Conservation (phyloP, 2,888 invertebrate species). For the Lypha dubia region DNA sequence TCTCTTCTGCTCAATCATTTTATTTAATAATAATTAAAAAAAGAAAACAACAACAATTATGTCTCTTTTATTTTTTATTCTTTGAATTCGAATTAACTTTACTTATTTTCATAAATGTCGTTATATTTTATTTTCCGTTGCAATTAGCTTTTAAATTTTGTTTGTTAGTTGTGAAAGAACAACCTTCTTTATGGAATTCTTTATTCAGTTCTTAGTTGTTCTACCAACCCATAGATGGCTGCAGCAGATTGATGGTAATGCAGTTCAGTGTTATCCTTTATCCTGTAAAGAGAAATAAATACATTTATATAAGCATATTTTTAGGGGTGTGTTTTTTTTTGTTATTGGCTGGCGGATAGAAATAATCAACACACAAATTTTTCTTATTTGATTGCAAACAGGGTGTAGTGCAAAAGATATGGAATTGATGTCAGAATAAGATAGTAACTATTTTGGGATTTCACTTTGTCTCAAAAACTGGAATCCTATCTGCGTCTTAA, state of each 20-base stretch:
- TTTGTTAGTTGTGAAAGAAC: not conserved
- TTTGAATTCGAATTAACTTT: not conserved
- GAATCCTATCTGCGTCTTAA: too few species aligned
- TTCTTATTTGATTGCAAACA: conserved; percentile 57
- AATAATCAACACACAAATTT: not conserved
- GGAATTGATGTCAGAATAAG: too few species aligned
- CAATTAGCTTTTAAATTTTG: not conserved
- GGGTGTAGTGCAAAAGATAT: conserved; percentile 32
- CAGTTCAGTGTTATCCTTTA: conserved; percentile 61
- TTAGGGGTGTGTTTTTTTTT: conserved; percentile 30
- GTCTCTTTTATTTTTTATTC: too few species aligned
- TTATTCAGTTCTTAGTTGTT: not conserved
- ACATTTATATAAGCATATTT: not conserved
- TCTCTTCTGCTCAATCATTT: too few species aligned
- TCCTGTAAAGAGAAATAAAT: conserved; percentile 67
- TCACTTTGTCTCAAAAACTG: too few species aligned
- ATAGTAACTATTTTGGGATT: not conserved
- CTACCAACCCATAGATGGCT: conserved; percentile 62
- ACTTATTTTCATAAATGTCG: too few species aligned
- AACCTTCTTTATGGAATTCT: not conserved
- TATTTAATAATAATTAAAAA: too few species aligned
- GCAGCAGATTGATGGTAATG: conserved; percentile 28
- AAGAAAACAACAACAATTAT: too few species aligned
- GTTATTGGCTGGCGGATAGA: conserved; percentile 37
- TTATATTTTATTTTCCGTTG: conserved; percentile 15